These are phyloP conservation scores for Zosterops lateralis DNA, from an alignment of 2,113 vertebrate genomes.

Conservation along the genomic window DNA sequence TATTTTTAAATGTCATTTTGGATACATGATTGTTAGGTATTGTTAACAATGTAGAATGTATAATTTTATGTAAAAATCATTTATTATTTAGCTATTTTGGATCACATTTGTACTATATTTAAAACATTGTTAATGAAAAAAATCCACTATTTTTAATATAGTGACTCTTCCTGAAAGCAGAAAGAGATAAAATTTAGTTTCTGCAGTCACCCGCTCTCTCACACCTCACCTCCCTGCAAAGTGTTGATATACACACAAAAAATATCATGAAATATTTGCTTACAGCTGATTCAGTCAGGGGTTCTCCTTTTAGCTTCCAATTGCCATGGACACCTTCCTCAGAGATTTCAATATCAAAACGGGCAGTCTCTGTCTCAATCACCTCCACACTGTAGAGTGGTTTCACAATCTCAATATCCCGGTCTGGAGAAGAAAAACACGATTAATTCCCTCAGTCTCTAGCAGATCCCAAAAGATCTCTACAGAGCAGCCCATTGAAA, in stretches of 20 bases:
- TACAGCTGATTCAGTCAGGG: conserved; percentile 86
- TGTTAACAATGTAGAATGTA: background rate
- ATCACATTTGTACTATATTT: background rate
- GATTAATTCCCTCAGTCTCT: background rate
- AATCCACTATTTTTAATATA: background rate
- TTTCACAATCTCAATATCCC: conserved; percentile 91
- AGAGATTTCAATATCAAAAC: conserved; percentile 94
- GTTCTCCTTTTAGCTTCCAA: conserved; percentile 94
- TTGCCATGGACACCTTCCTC: conserved; percentile 88
- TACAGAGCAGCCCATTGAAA: background rate
- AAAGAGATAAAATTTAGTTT: background rate
- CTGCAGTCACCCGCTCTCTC: background rate
- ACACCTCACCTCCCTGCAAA: background rate
- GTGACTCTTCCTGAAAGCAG: background rate
- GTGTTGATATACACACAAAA: background rate
- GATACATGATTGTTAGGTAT: background rate
- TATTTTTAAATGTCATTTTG: background rate
- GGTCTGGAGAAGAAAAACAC: conserved; percentile 73
- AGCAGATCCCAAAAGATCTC: background rate
- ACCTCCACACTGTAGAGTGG: conserved; percentile 94
- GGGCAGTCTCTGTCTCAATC: conserved; percentile 92
- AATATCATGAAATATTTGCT: conserved; percentile 65
- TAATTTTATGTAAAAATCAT: background rate
- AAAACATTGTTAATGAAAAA: background rate
- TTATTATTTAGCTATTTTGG: background rate